Evolutionary conservation across 2,113 vertebrate genomes (phyloP).

Genomic region (Terrapene triunguis): DNA sequence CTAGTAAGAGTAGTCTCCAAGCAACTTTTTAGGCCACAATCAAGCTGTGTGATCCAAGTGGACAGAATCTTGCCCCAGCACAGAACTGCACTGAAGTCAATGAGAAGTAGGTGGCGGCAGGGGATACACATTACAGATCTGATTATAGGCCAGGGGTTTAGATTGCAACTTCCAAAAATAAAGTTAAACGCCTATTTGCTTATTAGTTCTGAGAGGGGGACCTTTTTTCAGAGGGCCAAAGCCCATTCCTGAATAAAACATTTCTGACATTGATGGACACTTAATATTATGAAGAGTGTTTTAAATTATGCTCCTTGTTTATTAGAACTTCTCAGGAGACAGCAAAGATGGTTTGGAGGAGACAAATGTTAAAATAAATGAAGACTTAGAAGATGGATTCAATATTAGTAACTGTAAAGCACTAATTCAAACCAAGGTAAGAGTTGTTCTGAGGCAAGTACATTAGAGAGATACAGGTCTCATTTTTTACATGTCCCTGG

Average conservation of each 20-base stretch:
- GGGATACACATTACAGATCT: background rate
- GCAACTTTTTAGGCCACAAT: background rate
- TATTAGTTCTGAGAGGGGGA: background rate
- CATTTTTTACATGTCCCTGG: background rate
- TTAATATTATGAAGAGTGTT: background rate
- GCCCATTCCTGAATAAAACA: background rate
- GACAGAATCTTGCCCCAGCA: background rate
- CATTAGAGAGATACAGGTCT: background rate
- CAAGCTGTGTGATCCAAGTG: background rate
- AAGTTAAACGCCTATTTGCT: background rate
- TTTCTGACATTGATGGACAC: background rate
- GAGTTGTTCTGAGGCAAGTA: background rate
- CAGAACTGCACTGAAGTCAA: background rate
- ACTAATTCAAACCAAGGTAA: conserved; percentile 81
- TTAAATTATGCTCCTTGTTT: background rate
- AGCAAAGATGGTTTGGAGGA: conserved; percentile 33
- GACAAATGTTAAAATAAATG: background rate
- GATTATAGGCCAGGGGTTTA: background rate
- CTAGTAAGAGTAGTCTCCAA: background rate
- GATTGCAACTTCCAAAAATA: background rate
- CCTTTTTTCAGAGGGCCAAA: background rate
- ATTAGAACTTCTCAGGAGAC: conserved; percentile 37
- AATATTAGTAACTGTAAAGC: conserved; percentile 57
- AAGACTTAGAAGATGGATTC: conserved; percentile 40
- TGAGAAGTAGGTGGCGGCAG: background rate